Evolutionary conservation across 2,888 invertebrate genomes (phyloP), one percentile per base, ranked within the genome.

Genomic region (Scrobipalpa atriplicella): DNA sequence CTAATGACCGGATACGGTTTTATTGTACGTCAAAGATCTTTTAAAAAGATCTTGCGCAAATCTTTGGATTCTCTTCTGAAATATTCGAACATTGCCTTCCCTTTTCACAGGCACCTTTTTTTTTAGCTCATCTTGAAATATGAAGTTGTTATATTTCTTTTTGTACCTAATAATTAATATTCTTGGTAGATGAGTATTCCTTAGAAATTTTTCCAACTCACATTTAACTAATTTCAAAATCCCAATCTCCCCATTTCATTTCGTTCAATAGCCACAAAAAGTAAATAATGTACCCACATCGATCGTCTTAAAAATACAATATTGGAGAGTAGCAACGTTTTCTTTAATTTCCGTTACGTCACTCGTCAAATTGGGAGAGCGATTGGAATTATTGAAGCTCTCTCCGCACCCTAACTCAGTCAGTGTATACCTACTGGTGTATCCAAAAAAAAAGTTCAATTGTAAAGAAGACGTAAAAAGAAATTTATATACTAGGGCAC

Each of bases 261-360:
- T 52, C 21, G 9, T 54, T 54, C 13, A n/a, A 56, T 29, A 7
- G 18, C 38, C 10, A 18, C 18, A 39, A 19, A 61, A 39, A 52
- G 16, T 38, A 63, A 36, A 51, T 38, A 10, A 18, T 52, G 41
- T 9, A 41, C 18, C 39, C 10, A 19, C 36, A 51, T 52, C 47
- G 16, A 16, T 16, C 16, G n/a, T 38, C 36, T 36, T 7, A 63
- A 63, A 41, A 63, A 63, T 52, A 52, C 39, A 60, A 29, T 65
- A 60, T 63, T 63, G 7, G 47, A 52, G 62, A 60, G 54, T 43
- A 64, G 38, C 56, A 63, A 39, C 80, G 75, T 80, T 83, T 84
- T 89, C 85, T 90, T 91, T 92, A 92, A 92, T 92, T 92, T 92
- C 92, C 92, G 92, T 86, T 89, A 86, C 85, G 92, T 92, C 92